Base-by-base conservation (phyloP, 2,113 vertebrate species). In the Channa maculata region DNA sequence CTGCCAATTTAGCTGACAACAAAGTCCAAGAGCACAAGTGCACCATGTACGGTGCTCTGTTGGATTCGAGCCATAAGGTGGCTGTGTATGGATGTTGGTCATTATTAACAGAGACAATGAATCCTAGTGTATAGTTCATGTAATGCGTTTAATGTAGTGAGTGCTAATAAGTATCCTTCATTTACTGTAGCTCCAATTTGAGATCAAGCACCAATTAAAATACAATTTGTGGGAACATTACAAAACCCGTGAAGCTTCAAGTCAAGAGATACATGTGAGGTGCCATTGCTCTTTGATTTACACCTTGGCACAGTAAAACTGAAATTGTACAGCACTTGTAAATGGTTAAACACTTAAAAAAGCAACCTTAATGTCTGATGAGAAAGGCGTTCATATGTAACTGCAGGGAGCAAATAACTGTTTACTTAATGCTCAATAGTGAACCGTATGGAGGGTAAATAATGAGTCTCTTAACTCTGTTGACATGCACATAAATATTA, bases 401-500 rank as follows among this genome's bases (percentile, higher is more conserved):
- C 36, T 68, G 57, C 36, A 38, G 11, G 15, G 41, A 46, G 44
- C 8, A 66, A 38, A 46, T 24, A 24, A 24, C 24, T 24, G 24
- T 24, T 24, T 24, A 24, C 24, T 24, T 24, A 24, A 24, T 24
- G 24, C 24, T 24, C 24, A 24, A 24, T 24, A 24, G 24, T 24
- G 24, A 24, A 24, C 24, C 24, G 24, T 24, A 24, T 24, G 24
- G 1, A 24, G 24, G 24, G 6, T 63, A 71, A 70, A 72, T 49
- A 77, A 82, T 65, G 54, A 65, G 65, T 76, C 65, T 83, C 61
- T 58, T 5, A 55, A 62, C 65, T 64, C 66, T 54, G 46, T 48
- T 39, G 65, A 53, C 53, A 39, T 48, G 41, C 24, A 73, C 45
- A 76, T 78, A 65, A 51, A 86, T 86, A 82, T 87, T 80, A 51